Evolutionary conservation across 1,140 invertebrate species (phyloP), one percentile per base, ranked within the genome.

Genomic region (Drosophila biarmipes): DNA sequence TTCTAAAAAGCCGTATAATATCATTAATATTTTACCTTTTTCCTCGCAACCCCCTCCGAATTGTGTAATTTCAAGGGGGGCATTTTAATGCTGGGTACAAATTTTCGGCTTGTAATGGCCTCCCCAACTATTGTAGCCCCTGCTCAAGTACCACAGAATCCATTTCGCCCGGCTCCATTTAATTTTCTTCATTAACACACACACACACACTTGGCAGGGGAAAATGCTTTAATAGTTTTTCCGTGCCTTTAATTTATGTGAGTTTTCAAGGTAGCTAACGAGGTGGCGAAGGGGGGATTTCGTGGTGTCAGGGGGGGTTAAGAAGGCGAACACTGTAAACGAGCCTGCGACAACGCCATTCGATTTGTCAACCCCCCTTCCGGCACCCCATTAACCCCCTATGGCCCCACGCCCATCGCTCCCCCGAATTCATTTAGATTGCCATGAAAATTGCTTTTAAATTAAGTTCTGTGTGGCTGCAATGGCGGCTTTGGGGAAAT

Each of bases 171-270:
- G 10, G 35, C 53, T 61, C 55, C 75, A 58, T 71, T 59, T 84
- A 84, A 84, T 84, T 85, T 87, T 63, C 73, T 73, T 86, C 78
- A 86, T 86, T 86, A 80, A 69, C 78, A 66, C 52, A 74, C 56
- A 53, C 37, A 27, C 38, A 40, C 51, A 24, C 29, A 43, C 38
- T 58, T 10, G 49, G 40, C 59, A 74, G 73, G 73, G 78, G 77
- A 86, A 76, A 86, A 78, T 68, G 74, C 78, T 81, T 81, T 86
- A 86, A 86, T 86, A 86, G 81, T 86, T 86, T 86, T 81, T 87
- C 66, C 82, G 66, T 86, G 82, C 82, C 78, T 86, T 81, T 87
- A 86, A 86, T 87, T 86, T 86, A 86, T 87, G 82, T 86, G 81
- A 87, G 66, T 87, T 87, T 81, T 56, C 66, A 69, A 69, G 66